Conservation (phyloP, 2,888 invertebrate species). For the Tridacna crocea region DNA sequence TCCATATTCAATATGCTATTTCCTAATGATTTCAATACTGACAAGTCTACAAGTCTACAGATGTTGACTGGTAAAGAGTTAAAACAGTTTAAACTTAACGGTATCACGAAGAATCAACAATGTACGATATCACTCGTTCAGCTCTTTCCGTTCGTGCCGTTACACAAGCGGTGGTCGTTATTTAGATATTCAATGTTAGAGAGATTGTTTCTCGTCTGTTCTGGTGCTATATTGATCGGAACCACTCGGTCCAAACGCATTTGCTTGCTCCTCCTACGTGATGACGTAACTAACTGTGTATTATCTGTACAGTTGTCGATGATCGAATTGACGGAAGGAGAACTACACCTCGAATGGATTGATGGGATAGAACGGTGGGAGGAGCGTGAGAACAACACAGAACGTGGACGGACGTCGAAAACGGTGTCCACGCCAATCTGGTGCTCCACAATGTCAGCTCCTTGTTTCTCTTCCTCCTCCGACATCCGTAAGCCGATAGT, state of each 20-base stretch:
- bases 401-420: not conserved
- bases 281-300: constrained; percentile 3
- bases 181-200: constrained; percentile 23
- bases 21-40: too few relatives aligned
- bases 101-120: too few relatives aligned
- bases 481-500: constrained; percentile 89
- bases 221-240: constrained; percentile 22
- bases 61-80: too few relatives aligned
- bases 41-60: too few relatives aligned
- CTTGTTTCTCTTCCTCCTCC: constrained; percentile 91
- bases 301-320: constrained; percentile 18
- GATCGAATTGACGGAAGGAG: constrained; percentile 2
- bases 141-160: not conserved
- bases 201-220: constrained; percentile 14
- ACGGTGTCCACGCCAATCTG: constrained; percentile 44
- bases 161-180: not conserved
- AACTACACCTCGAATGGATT: constrained; percentile 6
- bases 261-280: constrained; percentile 3
- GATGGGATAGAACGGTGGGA: not conserved
- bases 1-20: too few relatives aligned
- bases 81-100: too few relatives aligned
- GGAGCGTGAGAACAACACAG: not conserved
- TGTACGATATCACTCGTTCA: not conserved
- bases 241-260: constrained; percentile 30
- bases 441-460: constrained; percentile 95